These are phyloP conservation scores for Oedothorax gibbosus DNA, from an alignment of 1,140 invertebrate species.

Conservation along the genomic window DNA sequence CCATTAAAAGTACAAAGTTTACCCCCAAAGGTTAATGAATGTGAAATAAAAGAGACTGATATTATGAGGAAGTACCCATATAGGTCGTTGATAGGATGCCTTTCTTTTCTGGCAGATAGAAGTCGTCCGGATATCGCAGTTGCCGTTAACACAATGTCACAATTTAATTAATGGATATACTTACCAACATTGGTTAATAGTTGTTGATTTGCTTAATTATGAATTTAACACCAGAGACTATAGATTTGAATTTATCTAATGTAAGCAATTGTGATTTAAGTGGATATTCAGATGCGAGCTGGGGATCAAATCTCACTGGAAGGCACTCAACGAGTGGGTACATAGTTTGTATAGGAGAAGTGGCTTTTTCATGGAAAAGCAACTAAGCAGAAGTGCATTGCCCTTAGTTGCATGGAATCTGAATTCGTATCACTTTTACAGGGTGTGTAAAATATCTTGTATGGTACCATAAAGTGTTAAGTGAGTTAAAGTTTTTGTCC, in stretches of 20 bases:
- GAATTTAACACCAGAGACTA: too few relatives aligned
- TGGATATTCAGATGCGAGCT: too few relatives aligned
- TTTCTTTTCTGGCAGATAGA: neutral
- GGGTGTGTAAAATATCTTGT: neutral
- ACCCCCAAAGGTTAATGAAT: neutral
- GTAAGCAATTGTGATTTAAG: too few relatives aligned
- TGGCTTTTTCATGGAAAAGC: neutral
- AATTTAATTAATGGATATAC: neutral
- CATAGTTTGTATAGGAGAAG: neutral
- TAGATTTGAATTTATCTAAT: too few relatives aligned
- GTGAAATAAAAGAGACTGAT: neutral
- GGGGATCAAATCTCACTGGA: too few relatives aligned
- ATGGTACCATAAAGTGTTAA: neutral
- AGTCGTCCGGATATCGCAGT: neutral
- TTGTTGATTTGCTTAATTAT: neutral
- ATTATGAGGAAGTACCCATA: neutral
- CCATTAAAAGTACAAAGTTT: neutral
- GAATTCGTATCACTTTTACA: neutral
- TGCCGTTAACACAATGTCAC: constrained; percentile 1
- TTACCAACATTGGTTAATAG: neutral
- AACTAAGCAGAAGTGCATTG: neutral
- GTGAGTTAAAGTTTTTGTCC: neutral
- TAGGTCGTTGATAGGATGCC: too few relatives aligned
- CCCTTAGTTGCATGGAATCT: neutral
- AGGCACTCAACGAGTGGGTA: neutral